Evolutionary conservation across 2,113 vertebrate species (phyloP).

Genomic region (Balaenoptera acutorostrata): DNA sequence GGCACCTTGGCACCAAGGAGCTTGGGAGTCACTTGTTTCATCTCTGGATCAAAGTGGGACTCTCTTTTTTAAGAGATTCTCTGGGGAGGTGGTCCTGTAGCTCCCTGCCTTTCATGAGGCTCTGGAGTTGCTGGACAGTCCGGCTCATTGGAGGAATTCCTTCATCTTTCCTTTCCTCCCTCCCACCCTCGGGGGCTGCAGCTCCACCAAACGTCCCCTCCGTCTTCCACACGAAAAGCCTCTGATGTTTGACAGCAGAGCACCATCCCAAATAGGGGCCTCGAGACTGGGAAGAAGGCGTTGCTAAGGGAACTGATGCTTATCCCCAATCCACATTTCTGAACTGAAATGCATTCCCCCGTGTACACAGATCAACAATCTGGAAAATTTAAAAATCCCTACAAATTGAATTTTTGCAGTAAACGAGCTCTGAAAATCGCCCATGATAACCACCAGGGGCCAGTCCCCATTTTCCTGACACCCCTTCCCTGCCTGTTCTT

Average conservation of each 20-base stretch:
- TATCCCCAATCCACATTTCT: background rate
- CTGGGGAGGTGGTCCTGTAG: background rate
- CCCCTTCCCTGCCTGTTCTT: background rate
- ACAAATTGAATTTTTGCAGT: background rate
- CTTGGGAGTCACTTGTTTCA: background rate
- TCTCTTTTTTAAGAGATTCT: background rate
- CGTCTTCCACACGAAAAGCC: accelerated
- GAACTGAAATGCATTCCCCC: background rate
- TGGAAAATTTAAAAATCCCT: background rate
- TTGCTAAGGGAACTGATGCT: background rate
- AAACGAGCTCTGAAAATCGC: background rate
- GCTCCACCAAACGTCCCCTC: accelerated
- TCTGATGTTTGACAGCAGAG: accelerated
- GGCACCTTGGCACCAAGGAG: background rate
- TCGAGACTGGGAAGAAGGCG: background rate
- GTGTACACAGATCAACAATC: background rate
- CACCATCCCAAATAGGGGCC: accelerated
- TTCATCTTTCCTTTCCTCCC: no score
- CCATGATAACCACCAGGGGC: background rate
- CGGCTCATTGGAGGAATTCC: background rate
- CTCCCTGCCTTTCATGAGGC: background rate
- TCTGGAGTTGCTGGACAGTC: accelerated
- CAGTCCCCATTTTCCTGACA: background rate
- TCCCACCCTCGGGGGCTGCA: accelerated
- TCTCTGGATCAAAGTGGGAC: background rate